Evolutionary conservation across 1,140 invertebrate species (phyloP).

Genomic region (Leguminivora glycinivorella): DNA sequence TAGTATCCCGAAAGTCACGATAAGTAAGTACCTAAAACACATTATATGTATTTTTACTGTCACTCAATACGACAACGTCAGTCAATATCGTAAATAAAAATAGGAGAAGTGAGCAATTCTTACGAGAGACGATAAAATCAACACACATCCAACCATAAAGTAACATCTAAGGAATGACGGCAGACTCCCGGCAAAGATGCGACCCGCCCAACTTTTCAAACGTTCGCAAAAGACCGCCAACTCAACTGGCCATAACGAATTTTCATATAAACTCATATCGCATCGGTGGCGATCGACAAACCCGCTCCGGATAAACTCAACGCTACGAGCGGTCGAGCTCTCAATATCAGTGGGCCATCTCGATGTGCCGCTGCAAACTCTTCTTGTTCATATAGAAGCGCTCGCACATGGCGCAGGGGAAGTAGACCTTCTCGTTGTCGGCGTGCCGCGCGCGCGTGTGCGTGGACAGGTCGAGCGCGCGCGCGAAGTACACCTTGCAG

Average conservation of each 20-base stretch:
- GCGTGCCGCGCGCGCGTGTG: slow-evolving; percentile 79
- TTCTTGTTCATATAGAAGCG: slow-evolving; percentile 78
- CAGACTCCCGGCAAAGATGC: slow-evolving; percentile 32
- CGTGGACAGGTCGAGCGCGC: slow-evolving; percentile 77
- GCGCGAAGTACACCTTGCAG: slow-evolving; percentile 79
- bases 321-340: neutral
- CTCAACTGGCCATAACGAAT: neutral
- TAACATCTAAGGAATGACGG: slow-evolving; percentile 57
- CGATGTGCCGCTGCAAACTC: slow-evolving; percentile 76
- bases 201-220: neutral
- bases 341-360: slow-evolving; percentile 67
- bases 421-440: slow-evolving; percentile 73
- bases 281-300: neutral
- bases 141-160: slow-evolving; percentile 38
- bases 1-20: slow-evolving; percentile 43
- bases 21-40: slow-evolving; percentile 54
- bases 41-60: slow-evolving; percentile 38
- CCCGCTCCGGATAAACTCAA: neutral
- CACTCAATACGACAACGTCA: slow-evolving; percentile 35
- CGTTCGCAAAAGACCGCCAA: neutral
- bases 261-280: neutral
- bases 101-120: slow-evolving; percentile 59
- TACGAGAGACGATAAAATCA: slow-evolving; percentile 46
- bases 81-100: slow-evolving; percentile 59
- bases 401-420: slow-evolving; percentile 77